Percentiles rank a stretch among this genome's conserved stretches.
Conservation (phyloP, 2,797 vertebrate genomes). For the Gallirallus australis region DNA sequence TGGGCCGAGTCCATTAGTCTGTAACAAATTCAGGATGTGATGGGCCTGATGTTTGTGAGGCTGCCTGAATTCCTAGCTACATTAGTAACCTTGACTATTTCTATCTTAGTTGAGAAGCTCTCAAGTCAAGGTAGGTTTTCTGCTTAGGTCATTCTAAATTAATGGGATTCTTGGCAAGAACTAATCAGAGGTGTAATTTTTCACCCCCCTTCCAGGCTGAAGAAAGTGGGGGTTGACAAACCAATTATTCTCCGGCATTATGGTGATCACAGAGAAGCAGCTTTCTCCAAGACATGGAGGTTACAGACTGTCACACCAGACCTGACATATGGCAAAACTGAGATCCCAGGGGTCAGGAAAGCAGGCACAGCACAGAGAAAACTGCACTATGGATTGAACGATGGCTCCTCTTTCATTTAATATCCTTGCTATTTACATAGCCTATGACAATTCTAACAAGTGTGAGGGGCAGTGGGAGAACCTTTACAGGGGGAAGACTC, state of each 20-base stretch:
- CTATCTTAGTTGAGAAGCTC: neutral
- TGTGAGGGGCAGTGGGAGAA: neutral
- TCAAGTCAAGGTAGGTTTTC: neutral
- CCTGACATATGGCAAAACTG: conserved; percentile 51
- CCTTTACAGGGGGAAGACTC: neutral
- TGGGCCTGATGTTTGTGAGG: neutral
- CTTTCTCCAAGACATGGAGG: neutral
- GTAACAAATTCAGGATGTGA: neutral
- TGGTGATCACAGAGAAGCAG: conserved; percentile 37
- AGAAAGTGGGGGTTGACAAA: conserved; percentile 54
- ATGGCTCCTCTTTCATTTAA: conserved; percentile 83
- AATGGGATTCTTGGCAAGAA: neutral
- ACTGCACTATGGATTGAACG: conserved; percentile 76
- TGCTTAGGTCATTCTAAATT: neutral
- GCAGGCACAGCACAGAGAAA: conserved; percentile 63
- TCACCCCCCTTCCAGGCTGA: neutral
- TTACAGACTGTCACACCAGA: neutral
- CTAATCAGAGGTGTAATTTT: neutral
- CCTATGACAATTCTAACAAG: neutral
- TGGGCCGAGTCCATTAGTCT: neutral
- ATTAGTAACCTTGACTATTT: neutral
- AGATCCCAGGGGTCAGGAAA: conserved; percentile 56
- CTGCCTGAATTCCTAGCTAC: neutral
- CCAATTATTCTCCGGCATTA: conserved; percentile 75
- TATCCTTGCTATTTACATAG: conserved; percentile 71